Percentiles rank a stretch among this genome's conserved stretches.
Conservation (phyloP, 2,888 invertebrate genomes). For the Belgica antarctica region DNA sequence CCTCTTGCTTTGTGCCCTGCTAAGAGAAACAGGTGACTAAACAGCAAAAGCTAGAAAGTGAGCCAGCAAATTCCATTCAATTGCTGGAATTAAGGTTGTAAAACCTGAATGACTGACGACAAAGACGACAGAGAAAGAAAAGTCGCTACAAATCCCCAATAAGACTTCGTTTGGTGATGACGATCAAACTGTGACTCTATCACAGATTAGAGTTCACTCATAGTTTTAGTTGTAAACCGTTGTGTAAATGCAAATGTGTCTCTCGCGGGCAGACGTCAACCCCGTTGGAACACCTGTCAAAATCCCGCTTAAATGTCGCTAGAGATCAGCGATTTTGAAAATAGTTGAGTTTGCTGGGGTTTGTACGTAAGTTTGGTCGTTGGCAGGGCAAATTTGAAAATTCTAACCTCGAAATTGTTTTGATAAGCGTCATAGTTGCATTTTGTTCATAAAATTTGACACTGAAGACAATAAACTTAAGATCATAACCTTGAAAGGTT, state of each 20-base stretch:
- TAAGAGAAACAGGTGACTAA: constrained; percentile 13
- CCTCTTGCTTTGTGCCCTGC: neutral
- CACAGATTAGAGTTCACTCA: neutral
- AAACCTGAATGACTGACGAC: constrained; percentile 19
- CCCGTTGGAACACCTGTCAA: constrained; percentile 4
- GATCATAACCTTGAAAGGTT: too few relatives aligned
- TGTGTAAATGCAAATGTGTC: constrained; percentile 13
- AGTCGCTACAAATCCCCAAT: constrained; percentile 1
- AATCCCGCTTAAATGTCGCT: neutral
- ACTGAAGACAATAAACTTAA: too few relatives aligned
- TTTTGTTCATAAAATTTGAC: too few relatives aligned
- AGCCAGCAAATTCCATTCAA: constrained; percentile 8
- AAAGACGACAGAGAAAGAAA: constrained; percentile 5
- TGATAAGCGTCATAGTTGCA: too few relatives aligned
- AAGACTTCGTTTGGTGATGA: neutral
- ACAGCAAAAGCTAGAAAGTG: neutral
- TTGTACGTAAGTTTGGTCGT: too few relatives aligned
- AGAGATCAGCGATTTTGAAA: neutral
- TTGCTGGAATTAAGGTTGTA: constrained; percentile 2
- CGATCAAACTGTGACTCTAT: too few relatives aligned
- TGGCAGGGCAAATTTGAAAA: too few relatives aligned
- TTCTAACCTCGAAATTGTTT: too few relatives aligned
- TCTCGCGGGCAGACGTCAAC: neutral
- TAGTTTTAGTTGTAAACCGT: neutral
- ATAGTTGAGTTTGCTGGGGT: too few relatives aligned